Evolutionary conservation across 2,888 invertebrate genomes (phyloP), one percentile per base, ranked within the genome.

Genomic region (Pammene fasciana): DNA sequence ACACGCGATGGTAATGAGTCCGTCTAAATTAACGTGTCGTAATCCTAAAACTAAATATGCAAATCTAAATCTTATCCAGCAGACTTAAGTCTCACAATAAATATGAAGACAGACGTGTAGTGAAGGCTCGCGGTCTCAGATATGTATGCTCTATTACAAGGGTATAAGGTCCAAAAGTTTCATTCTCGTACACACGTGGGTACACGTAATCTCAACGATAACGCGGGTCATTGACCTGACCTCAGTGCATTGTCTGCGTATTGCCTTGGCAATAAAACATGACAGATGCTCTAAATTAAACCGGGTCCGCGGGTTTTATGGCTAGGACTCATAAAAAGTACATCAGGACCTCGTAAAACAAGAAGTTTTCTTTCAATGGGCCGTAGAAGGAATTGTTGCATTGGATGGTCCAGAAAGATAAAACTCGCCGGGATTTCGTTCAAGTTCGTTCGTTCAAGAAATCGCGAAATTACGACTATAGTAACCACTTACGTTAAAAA

Each of bases 131-230:
- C 2, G 3, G 9, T 46, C 50, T 18, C 50, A 50, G 13, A 54
- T 6, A 34, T 9, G 7, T 52, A 48, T 5, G 13, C 52, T 8
- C n/a, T 54, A 54, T 54, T 13, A 8, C 52, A 1, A 26, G 9
- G 13, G 6, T 34, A 2, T 54, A 54, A 34, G 34, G 52, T 54
- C 2, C 54, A 54, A 54, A n/a, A 34, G 13, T 26, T n/a, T 26
- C 8, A 5, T 11, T 11, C 11, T 5, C 11, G 43, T 56, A 59
- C 59, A 14, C 59, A 59, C 59, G 45, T 59, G 50, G 50, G 50
- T 52, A 26, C 50, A 62, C 62, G 62, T 62, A 62, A 62, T 62
- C 41, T 52, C 52, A 36, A 18, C 62, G 62, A 62, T 62, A 62
- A 62, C 41, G 38, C 41, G 41, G 62, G 50, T 62, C 41, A 11